phyloP scores from a whole-genome alignment of 2,113 vertebrate genomes.

The Pachypanchax playfairii region DNA sequence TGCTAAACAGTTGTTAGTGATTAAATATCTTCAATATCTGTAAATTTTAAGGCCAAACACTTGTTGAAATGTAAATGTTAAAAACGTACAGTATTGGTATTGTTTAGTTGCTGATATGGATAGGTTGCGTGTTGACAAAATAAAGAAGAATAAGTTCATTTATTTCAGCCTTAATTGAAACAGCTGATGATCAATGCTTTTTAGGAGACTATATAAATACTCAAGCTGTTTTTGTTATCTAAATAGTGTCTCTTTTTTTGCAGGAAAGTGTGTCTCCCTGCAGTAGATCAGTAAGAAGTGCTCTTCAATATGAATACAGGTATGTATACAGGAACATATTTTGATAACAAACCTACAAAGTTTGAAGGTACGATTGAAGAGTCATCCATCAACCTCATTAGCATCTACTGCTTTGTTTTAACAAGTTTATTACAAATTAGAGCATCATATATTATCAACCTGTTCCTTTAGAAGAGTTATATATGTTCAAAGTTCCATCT shows the following conservation, averaged over 20 bases:
- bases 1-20: too few species aligned
- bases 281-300: constrained; percentile 62
- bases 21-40: too few species aligned
- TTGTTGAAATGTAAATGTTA: too few species aligned
- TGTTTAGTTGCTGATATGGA: too few species aligned
- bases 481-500: constrained; percentile 20
- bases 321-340: constrained; percentile 36
- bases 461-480: constrained; percentile 11
- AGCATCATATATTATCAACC: constrained; percentile 1
- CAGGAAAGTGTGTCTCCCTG: constrained; percentile 71
- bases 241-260: constrained; percentile 20
- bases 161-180: background rate
- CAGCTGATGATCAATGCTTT: background rate
- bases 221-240: background rate
- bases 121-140: too few species aligned
- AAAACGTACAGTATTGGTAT: too few species aligned
- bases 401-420: background rate
- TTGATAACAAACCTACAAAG: constrained; percentile 1
- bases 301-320: constrained; percentile 84
- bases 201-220: too few species aligned
- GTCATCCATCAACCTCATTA: constrained; percentile 10
- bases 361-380: background rate
- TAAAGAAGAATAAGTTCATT: too few species aligned
- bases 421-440: background rate
- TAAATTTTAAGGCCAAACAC: too few species aligned